Evolutionary conservation across 1,140 invertebrate species (phyloP).

Genomic region (Zelostemma sp.): DNA sequence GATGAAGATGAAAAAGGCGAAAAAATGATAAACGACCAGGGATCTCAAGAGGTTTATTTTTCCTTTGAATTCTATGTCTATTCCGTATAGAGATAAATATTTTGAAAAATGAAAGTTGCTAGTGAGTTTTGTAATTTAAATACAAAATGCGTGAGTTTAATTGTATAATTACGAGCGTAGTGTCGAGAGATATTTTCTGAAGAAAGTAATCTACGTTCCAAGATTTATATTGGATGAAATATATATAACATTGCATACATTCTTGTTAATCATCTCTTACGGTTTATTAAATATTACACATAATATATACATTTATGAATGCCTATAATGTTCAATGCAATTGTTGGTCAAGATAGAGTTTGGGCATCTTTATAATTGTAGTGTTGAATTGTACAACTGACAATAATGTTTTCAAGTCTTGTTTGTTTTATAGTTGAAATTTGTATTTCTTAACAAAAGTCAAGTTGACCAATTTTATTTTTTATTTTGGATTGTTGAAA

Average conservation of each 20-base stretch:
- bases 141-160: slow-evolving; percentile 51
- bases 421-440: too few relatives aligned
- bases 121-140: slow-evolving; percentile 56
- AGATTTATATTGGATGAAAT: slow-evolving; percentile 33
- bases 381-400: too few relatives aligned
- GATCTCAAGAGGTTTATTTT: slow-evolving; percentile 51
- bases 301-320: slow-evolving; percentile 15
- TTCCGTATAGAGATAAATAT: slow-evolving; percentile 28
- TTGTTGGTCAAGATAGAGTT: slow-evolving; percentile 35
- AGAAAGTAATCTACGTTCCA: slow-evolving; percentile 32
- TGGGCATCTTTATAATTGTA: too few relatives aligned
- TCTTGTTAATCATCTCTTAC: slow-evolving; percentile 38
- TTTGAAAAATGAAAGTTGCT: slow-evolving; percentile 45
- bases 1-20: slow-evolving; percentile 11
- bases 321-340: slow-evolving; percentile 31
- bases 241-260: slow-evolving; percentile 13
- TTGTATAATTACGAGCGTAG: slow-evolving; percentile 35
- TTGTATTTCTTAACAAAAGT: too few relatives aligned
- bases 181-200: slow-evolving; percentile 47
- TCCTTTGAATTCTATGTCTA: slow-evolving; percentile 43
- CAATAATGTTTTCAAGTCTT: too few relatives aligned
- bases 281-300: slow-evolving; percentile 21
- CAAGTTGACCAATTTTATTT: too few relatives aligned
- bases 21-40: slow-evolving; percentile 29
- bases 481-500: neutral